phyloP scores from a whole-genome alignment of 2,797 vertebrate genomes.

The Babyrousa celebensis region DNA sequence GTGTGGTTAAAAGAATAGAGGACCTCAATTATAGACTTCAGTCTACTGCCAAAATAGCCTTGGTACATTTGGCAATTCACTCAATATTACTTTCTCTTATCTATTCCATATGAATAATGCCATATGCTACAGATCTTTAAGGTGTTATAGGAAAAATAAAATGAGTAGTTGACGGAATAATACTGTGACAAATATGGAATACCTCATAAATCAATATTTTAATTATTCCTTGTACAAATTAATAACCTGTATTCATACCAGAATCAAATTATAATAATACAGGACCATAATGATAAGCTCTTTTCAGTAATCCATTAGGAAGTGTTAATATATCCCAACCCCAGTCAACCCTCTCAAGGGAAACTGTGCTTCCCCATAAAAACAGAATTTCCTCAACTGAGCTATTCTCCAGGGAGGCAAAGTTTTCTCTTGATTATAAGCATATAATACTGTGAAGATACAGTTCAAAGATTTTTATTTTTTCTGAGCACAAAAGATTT shows the following conservation, averaged over 20 bases:
- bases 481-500: not conserved
- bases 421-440: slow-evolving; percentile 33
- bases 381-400: slow-evolving; percentile 21
- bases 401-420: slow-evolving; percentile 34
- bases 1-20: not conserved
- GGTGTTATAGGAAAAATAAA: not conserved
- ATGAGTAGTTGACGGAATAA: not conserved
- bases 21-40: not conserved
- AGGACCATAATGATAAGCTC: not conserved
- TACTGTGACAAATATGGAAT: not conserved
- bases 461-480: not conserved
- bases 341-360: not conserved
- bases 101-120: not conserved
- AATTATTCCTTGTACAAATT: slow-evolving; percentile 12
- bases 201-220: not conserved
- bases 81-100: not conserved
- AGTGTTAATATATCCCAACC: not conserved
- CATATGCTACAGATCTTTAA: not conserved
- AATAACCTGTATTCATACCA: not conserved
- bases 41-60: not conserved
- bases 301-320: not conserved
- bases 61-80: not conserved
- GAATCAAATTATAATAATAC: not conserved
- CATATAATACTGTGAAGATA: slow-evolving; percentile 1
- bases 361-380: slow-evolving; percentile 41